phyloP scores from a whole-genome alignment of 2,113 vertebrate genomes.

The Phylloscopus whistleri region DNA sequence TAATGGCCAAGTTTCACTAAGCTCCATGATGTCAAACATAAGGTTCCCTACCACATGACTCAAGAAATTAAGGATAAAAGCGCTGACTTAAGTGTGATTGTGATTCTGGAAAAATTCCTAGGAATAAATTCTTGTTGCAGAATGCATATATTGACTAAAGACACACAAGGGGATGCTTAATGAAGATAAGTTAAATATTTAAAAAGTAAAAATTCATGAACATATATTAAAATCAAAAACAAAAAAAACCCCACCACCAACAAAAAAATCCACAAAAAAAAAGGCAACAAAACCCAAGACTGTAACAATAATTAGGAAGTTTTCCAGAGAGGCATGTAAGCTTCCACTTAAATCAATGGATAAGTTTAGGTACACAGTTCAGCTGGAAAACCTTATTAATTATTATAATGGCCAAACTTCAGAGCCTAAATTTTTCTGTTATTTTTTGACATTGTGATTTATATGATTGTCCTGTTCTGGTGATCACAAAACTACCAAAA shows the following conservation, averaged over 20 bases:
- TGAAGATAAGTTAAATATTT: background rate
- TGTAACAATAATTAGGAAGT: background rate
- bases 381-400: background rate
- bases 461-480: background rate
- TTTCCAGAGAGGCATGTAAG: background rate
- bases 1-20: slow-evolving; percentile 35
- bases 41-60: background rate
- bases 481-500: background rate
- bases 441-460: background rate
- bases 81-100: background rate
- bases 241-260: background rate
- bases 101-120: slow-evolving; percentile 27
- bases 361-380: background rate
- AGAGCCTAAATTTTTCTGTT: background rate
- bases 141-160: background rate
- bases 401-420: background rate
- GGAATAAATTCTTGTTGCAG: background rate
- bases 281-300: background rate
- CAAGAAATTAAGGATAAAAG: slow-evolving; percentile 30
- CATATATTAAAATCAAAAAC: background rate
- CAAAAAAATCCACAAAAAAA: background rate
- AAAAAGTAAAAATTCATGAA: background rate
- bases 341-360: background rate
- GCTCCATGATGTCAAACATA: background rate
- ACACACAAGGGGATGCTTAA: background rate